Evolutionary conservation across 2,888 invertebrate genomes (phyloP).

Genomic region (Ennomos quercinarius): DNA sequence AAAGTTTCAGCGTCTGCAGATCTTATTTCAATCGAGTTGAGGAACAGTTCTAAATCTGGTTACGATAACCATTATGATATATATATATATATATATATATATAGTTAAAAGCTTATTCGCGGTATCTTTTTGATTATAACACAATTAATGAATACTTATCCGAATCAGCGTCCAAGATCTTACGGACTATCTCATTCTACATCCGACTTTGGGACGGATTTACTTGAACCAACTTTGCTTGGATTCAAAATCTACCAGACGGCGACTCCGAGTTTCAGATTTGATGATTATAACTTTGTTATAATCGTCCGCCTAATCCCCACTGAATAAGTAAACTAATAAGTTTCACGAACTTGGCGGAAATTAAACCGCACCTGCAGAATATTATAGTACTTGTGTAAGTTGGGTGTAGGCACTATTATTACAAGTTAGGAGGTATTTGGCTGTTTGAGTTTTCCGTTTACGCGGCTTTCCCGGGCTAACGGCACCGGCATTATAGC

Average conservation of each 20-base stretch:
- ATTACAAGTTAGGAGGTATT: conserved; percentile 3
- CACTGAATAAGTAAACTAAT: conserved; percentile 24
- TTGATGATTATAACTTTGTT: conserved; percentile 18
- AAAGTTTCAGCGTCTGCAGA: too few species aligned
- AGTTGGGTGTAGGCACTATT: neutral
- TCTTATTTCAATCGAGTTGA: too few species aligned
- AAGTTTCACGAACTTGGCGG: conserved; percentile 24
- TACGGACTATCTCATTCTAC: neutral
- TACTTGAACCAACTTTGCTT: conserved; percentile 12
- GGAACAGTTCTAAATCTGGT: too few species aligned
- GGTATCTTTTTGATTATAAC: neutral
- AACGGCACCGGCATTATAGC: conserved; percentile 18
- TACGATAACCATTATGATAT: too few species aligned
- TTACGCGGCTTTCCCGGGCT: conserved; percentile 9
- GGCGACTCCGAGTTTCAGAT: conserved; percentile 13
- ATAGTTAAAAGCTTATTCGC: too few species aligned
- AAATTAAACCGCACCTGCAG: conserved; percentile 25
- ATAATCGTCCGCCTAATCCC: conserved; percentile 23
- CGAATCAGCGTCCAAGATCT: neutral
- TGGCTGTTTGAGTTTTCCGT: conserved; percentile 13
- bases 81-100: too few species aligned
- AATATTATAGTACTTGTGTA: conserved; percentile 13
- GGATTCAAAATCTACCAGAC: conserved; percentile 5
- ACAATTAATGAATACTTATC: neutral
- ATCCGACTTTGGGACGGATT: neutral